Evolutionary conservation across 2,888 invertebrate genomes (phyloP), one percentile per base, ranked within the genome.

Genomic region (Limulus polyphemus): DNA sequence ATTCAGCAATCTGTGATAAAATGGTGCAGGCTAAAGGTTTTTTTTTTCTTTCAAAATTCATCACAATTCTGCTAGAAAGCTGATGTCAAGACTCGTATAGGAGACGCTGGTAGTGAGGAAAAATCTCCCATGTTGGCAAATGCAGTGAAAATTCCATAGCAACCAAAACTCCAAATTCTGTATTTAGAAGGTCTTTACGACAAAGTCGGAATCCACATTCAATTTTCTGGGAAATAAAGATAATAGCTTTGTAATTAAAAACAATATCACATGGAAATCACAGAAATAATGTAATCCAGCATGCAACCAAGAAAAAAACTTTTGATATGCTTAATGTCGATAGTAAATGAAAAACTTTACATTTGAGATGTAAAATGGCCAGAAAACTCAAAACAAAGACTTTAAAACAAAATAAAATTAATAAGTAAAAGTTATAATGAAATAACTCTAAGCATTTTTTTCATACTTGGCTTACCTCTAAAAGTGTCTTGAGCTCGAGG

Each of bases 61-160:
- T 32, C 32, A 32, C 32, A 32, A 32, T 32, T 32, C 32, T 32
- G 32, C 32, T 32, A 32, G 32, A 32, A 32, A 32, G 32, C 56
- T 17, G 46, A 14, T 58, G 59, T 89, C 87, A 92, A 78, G 92
- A 90, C 75, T 92, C 91, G 78, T 92, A 92, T 67, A 92, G 81
- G 70, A 97, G 82, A 62, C 95, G 84, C 79, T 95, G 94, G 80
- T 93, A 95, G 77, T 97, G 95, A 12, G 95, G 93, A 77, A 88
- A 85, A 68, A 97, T 85, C 78, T 95, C 93, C 79, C 86, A 85
- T 59, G 88, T 89, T 46, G 93, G 91, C 69, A 94, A 83, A 78
- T 93, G 93, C 62, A 98, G 81, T 12, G 90, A 89, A 75, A 98
- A 97, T 78, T 97, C 94, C 64, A 98, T 80, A 4, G 94, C 93